phyloP scores from a whole-genome alignment of 2,888 invertebrate genomes.

The Luperina testacea region DNA sequence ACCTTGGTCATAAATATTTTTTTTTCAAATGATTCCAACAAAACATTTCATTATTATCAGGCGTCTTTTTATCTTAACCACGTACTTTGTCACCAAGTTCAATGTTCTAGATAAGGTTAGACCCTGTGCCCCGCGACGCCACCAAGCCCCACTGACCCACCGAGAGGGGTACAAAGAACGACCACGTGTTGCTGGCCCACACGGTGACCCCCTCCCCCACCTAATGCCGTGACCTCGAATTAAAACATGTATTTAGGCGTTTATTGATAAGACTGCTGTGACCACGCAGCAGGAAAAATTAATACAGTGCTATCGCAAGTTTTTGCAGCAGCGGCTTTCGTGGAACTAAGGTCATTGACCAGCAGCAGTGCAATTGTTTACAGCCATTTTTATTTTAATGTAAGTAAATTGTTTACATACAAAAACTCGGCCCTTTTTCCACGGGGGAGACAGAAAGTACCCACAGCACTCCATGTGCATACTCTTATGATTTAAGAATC shows the following conservation, averaged over 20 bases:
- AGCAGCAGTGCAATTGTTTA: background rate
- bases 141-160: constrained; percentile 45
- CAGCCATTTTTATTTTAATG: background rate
- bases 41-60: background rate
- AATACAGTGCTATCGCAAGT: constrained; percentile 8
- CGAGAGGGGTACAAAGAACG: constrained; percentile 25
- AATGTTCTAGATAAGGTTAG: constrained; percentile 51
- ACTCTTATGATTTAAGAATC: background rate
- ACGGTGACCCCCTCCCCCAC: background rate
- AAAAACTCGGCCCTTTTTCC: background rate
- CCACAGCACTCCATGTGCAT: background rate
- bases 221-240: constrained; percentile 35
- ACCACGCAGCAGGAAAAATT: constrained; percentile 37
- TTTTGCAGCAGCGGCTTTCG: constrained; percentile 33
- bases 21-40: background rate
- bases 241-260: constrained; percentile 53
- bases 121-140: background rate
- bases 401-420: background rate
- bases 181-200: constrained; percentile 55
- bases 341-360: constrained; percentile 25
- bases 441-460: background rate
- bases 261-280: constrained; percentile 41
- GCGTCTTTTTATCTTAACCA: constrained; percentile 13
- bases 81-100: constrained; percentile 46
- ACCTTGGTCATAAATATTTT: background rate